Base-by-base conservation (phyloP, 2,797 vertebrate species). In the Peromyscus attwateri region DNA sequence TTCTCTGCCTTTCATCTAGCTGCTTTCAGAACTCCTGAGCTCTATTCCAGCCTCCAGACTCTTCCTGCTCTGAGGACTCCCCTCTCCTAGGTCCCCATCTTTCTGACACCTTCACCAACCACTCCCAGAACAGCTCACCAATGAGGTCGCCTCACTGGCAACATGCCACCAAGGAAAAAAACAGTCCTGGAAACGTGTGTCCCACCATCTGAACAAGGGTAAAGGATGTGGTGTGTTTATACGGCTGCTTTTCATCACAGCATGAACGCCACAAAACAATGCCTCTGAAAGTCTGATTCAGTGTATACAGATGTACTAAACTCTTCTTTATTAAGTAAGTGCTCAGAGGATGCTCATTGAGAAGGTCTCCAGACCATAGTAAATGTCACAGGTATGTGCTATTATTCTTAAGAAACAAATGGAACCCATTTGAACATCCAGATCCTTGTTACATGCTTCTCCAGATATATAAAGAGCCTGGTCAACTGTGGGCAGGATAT, bases 241-340 rank as follows among this genome's bases (percentile, higher is more conserved):
- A 60, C 17, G 73, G 60, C 70, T 89, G 66, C 34, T 94, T 92
- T 79, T 87, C 80, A 93, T 92, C 75, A 89, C 88, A 95, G 43
- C 37, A 21, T 40, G 73, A 96, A 94, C 88, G 43, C 46, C 84
- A 92, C 46, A 89, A 89, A 89, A 94, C 68, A 76, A 79, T 71
- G 55, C 76, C 55, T 80, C 46, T 52, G 9, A 82, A 62, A 70
- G 76, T 95, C 87, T 91, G 79, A 93, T 46, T 88, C 43, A 68
- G 16, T 66, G 1, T 27, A 27, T 80, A 13, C 81, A 11, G 68
- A 57, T 75, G 23, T 46, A 46, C 37, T 7, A n/a, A 60, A 19
- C 83, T 40, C 17, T 62, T 87, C 92, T 92, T 88, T 87, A 70
- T 75, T 82, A 89, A 81, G 76, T 76, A 92, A 91, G 81, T 23